phyloP scores from a whole-genome alignment of 2,113 vertebrate genomes.

The Asarcornis scutulata region DNA sequence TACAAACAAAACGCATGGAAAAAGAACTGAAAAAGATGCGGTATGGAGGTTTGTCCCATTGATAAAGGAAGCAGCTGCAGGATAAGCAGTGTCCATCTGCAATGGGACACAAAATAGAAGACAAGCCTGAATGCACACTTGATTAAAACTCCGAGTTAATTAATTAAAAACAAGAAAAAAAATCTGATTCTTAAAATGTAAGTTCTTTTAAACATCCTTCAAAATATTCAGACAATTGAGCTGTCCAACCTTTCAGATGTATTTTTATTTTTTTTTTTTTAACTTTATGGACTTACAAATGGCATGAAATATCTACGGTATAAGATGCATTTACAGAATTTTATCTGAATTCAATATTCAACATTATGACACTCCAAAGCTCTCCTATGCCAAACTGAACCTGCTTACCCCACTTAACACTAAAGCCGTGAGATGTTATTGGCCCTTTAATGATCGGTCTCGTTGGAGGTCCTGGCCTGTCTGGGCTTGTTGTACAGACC shows the following conservation, averaged over 20 bases:
- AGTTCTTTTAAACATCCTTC: not conserved
- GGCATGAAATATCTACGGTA: not conserved
- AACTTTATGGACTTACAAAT: not conserved
- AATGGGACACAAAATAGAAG: not conserved
- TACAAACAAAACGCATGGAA: not conserved
- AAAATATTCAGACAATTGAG: not conserved
- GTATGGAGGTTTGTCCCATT: rapidly evolving
- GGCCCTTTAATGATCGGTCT: slow-evolving; percentile 82
- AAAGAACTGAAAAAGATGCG: not conserved
- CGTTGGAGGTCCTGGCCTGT: slow-evolving; percentile 92
- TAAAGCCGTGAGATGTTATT: slow-evolving; percentile 86
- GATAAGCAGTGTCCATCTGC: not conserved
- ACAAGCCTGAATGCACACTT: not conserved
- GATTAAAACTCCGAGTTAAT: not conserved
- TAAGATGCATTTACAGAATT: rapidly evolving
- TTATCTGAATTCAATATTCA: not conserved
- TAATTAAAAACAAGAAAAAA: not conserved
- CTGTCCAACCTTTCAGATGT: not conserved
- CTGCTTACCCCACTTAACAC: slow-evolving; percentile 91
- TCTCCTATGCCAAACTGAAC: not conserved
- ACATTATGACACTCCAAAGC: rapidly evolving
- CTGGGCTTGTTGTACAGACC: slow-evolving; percentile 94
- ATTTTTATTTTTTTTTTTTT: not conserved
- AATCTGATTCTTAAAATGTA: not conserved
- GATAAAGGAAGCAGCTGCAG: not conserved